A percentile compares a stretch with the other conserved stretches of the same genome.
These are phyloP conservation scores for Dorcus hopei DNA, from an alignment of 2,888 invertebrate genomes.

Conservation along the genomic window DNA sequence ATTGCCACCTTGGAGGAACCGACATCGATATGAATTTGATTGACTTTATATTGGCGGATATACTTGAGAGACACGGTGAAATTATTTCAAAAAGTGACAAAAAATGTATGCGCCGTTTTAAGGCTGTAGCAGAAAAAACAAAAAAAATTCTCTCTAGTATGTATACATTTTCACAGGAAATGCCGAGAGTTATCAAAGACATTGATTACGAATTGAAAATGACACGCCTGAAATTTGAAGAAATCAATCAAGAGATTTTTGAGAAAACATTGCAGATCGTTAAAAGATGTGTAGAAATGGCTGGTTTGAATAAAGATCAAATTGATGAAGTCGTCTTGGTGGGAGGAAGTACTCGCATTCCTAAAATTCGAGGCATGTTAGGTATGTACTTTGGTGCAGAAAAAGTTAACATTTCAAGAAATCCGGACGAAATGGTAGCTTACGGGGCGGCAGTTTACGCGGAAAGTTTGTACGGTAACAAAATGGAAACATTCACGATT, in stretches of 20 bases:
- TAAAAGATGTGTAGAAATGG: slow-evolving; percentile 22
- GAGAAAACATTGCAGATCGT: slow-evolving; percentile 24
- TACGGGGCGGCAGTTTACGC: slow-evolving; percentile 33
- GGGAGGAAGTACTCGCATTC: slow-evolving; percentile 34
- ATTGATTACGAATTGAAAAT: slow-evolving; percentile 5
- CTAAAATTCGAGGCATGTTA: slow-evolving; percentile 28
- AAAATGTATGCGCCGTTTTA: slow-evolving; percentile 11
- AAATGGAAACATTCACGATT: slow-evolving; percentile 6
- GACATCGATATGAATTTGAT: slow-evolving; percentile 29
- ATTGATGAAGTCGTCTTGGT: slow-evolving; percentile 32
- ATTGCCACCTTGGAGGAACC: slow-evolving; percentile 32
- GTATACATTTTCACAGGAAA: slow-evolving; percentile 2
- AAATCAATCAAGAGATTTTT: slow-evolving; percentile 22
- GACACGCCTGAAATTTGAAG: slow-evolving; percentile 28
- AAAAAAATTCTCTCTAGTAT: slow-evolving; percentile 12
- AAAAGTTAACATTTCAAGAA: slow-evolving; percentile 23
- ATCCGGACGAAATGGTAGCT: slow-evolving; percentile 34
- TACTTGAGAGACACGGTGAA: slow-evolving; percentile 19
- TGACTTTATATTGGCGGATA: slow-evolving; percentile 17
- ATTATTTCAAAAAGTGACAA: slow-evolving; percentile 13
- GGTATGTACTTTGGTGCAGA: slow-evolving; percentile 24
- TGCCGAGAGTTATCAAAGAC: slow-evolving; percentile 2
- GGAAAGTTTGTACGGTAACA: slow-evolving; percentile 19
- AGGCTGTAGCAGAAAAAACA: slow-evolving; percentile 24
- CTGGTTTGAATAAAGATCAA: slow-evolving; percentile 19